Evolutionary conservation across 2,888 invertebrate genomes (phyloP).

Genomic region (Stenodera caucasica): DNA sequence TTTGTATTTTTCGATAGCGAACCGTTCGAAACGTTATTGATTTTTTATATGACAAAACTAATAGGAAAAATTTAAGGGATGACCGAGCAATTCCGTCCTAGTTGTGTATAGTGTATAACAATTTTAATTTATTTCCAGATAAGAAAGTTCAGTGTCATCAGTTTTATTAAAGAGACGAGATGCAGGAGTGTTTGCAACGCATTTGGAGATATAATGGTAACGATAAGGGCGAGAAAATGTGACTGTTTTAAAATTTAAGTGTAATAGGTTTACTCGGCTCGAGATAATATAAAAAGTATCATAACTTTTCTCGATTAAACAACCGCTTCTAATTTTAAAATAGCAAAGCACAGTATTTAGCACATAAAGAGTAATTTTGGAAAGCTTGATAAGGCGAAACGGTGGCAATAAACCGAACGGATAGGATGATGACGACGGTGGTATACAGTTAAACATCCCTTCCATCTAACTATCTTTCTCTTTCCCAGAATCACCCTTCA

Average conservation of each 20-base stretch:
- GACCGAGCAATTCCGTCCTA: no score
- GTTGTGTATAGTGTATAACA: conserved; percentile 18
- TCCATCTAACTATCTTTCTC: conserved; percentile 23
- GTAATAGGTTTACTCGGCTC: conserved; percentile 54
- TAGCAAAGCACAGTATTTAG: conserved; percentile 48
- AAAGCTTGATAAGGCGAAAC: conserved; percentile 44
- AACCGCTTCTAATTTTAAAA: conserved; percentile 53
- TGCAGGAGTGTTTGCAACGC: conserved; percentile 51
- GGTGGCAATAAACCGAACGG: conserved; percentile 39
- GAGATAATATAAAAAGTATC: conserved; percentile 53
- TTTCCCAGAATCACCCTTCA: no score
- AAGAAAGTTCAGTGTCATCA: conserved; percentile 55
- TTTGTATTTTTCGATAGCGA: conserved; percentile 12
- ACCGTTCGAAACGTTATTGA: no score
- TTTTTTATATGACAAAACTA: no score
- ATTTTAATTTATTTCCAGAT: conserved; percentile 51
- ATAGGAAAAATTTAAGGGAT: no score
- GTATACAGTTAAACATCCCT: conserved; percentile 16
- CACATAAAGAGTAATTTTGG: conserved; percentile 50
- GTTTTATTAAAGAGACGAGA: conserved; percentile 46
- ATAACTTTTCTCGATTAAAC: conserved; percentile 52
- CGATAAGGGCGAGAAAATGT: conserved; percentile 55
- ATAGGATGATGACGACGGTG: conserved; percentile 29
- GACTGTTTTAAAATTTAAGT: conserved; percentile 57
- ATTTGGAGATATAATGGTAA: conserved; percentile 52